phyloP scores from a whole-genome alignment of 2,888 invertebrate species.

The Tridacna gigas region DNA sequence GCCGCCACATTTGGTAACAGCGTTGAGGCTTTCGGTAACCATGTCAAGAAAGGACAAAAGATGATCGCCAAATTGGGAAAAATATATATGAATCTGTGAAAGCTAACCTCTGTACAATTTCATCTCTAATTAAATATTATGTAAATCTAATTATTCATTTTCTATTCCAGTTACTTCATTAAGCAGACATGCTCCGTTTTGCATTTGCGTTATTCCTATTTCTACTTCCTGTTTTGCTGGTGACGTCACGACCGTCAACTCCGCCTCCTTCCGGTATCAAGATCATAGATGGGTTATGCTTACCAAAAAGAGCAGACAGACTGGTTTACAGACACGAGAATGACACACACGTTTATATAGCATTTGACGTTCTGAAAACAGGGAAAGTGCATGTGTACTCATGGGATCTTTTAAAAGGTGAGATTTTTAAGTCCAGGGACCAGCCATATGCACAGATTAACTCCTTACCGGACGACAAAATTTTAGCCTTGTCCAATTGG shows the following conservation, averaged over 20 bases:
- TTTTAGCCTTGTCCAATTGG: too few species aligned
- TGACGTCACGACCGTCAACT: slow-evolving; percentile 19
- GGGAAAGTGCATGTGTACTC: slow-evolving; percentile 63
- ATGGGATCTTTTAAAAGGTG: slow-evolving; percentile 67
- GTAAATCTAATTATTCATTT: too few species aligned
- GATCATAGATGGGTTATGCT: slow-evolving; percentile 63
- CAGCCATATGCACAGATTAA: too few species aligned
- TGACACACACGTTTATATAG: slow-evolving; percentile 62
- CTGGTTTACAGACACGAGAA: slow-evolving; percentile 68
- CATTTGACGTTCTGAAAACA: slow-evolving; percentile 65
- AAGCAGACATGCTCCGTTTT: slow-evolving; percentile 11
- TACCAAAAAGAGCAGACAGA: slow-evolving; percentile 62
- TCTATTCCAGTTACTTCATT: too few species aligned
- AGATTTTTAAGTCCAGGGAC: background rate
- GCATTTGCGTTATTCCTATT: background rate
- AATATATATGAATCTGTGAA: too few species aligned
- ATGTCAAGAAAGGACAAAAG: too few species aligned
- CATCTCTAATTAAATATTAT: too few species aligned
- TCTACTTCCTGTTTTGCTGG: background rate
- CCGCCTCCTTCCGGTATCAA: slow-evolving; percentile 44
- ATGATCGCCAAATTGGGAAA: too few species aligned
- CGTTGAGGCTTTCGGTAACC: too few species aligned
- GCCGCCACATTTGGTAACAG: too few species aligned
- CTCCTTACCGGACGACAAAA: too few species aligned
- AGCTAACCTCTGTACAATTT: too few species aligned